phyloP scores from a whole-genome alignment of 1,140 invertebrate species.

The Episyrphus balteatus region DNA sequence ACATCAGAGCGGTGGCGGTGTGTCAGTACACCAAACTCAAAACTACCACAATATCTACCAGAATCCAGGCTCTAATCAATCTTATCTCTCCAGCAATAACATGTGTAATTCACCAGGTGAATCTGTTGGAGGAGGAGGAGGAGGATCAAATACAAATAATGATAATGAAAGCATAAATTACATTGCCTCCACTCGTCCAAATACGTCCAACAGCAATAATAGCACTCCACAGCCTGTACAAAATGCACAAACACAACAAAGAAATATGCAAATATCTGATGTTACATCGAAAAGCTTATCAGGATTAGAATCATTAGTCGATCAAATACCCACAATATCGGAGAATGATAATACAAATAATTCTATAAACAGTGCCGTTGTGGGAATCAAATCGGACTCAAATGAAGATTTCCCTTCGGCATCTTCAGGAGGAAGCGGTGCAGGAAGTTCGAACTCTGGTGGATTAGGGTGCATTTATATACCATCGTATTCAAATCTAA shows the following conservation, averaged over 20 bases:
- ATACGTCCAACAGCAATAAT: not conserved
- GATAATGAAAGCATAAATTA: not conserved
- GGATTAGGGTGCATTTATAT: constrained; percentile 20
- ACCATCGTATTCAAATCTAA: not conserved
- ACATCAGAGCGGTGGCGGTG: constrained; percentile 9
- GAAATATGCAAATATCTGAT: constrained; percentile 43
- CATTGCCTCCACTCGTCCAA: not conserved
- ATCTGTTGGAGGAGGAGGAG: too few species aligned
- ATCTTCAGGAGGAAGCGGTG: constrained; percentile 16
- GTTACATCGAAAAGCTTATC: constrained; percentile 79
- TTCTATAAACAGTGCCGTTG: not conserved
- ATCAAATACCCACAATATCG: constrained; percentile 80
- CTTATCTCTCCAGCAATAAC: not conserved
- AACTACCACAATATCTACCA: not conserved
- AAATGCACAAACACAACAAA: not conserved
- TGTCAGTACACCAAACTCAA: not conserved
- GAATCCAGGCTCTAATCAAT: constrained; percentile 1
- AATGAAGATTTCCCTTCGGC: constrained; percentile 11
- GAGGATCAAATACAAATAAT: too few species aligned
- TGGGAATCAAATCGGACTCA: constrained; percentile 3
- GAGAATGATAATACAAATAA: constrained; percentile 37
- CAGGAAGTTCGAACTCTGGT: constrained; percentile 17
- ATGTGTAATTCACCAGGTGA: too few species aligned
- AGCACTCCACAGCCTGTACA: constrained; percentile 4
- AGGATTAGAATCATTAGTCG: constrained; percentile 76